Percentiles rank a stretch among this genome's conserved stretches.
Conservation (phyloP, 2,888 invertebrate genomes). For the Ornithoptera priamus region DNA sequence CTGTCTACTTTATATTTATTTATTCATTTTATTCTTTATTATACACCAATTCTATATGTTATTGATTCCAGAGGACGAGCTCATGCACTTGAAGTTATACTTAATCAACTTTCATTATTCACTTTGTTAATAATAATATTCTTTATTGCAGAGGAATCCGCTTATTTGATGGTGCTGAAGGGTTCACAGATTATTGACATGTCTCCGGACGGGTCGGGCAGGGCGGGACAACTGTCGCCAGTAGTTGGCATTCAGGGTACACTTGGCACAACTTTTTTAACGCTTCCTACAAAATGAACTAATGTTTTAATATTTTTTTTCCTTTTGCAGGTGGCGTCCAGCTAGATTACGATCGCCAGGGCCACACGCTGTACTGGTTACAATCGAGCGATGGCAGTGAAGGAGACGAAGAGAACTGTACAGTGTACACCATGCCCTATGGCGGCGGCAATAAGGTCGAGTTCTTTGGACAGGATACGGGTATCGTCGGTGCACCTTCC, state of each 20-base stretch:
- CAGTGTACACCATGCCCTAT: constrained; percentile 90
- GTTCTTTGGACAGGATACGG: constrained; percentile 89
- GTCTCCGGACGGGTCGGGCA: constrained; percentile 86
- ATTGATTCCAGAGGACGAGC: no score
- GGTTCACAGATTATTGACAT: constrained; percentile 94
- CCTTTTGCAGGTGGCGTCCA: constrained; percentile 86
- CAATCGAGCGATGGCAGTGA: constrained; percentile 84
- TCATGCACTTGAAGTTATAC: no score
- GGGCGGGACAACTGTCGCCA: constrained; percentile 89
- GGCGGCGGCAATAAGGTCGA: constrained; percentile 88
- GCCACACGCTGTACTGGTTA: constrained; percentile 92
- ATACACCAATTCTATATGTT: no score
- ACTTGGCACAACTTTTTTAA: neutral
- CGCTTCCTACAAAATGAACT: neutral
- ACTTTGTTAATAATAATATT: constrained; percentile 3
- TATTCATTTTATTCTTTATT: no score
- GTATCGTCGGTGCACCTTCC: constrained; percentile 94
- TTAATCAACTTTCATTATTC: neutral
- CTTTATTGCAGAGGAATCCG: constrained; percentile 84
- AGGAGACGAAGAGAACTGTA: constrained; percentile 91
- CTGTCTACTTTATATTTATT: no score
- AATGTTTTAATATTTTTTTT: neutral
- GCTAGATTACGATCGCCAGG: constrained; percentile 94
- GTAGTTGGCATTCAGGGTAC: constrained; percentile 87
- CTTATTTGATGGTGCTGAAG: constrained; percentile 94